A percentile compares a stretch with the other conserved stretches of the same genome.
Evolutionary conservation across 1,140 invertebrate species (phyloP).

Genomic region (Cotesia typhae): DNA sequence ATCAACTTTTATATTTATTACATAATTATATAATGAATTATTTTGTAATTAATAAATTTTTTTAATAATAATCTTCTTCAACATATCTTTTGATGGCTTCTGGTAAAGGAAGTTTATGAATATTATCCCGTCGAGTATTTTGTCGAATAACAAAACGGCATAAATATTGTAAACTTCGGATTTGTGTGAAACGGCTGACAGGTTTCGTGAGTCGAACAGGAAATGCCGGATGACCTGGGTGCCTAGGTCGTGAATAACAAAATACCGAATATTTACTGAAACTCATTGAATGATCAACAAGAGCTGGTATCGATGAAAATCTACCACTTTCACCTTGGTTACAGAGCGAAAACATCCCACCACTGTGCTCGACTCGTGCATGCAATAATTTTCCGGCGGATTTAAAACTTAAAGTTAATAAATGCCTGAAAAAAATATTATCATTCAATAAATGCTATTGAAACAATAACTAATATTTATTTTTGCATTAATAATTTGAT

Average conservation of each 20-base stretch:
- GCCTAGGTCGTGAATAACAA: slow-evolving; percentile 75
- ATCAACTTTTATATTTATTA: slow-evolving; percentile 14
- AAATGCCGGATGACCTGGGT: slow-evolving; percentile 74
- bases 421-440: slow-evolving; percentile 57
- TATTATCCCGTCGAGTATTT: slow-evolving; percentile 75
- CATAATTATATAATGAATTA: slow-evolving; percentile 37
- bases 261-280: slow-evolving; percentile 76
- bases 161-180: slow-evolving; percentile 78
- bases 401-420: slow-evolving; percentile 78
- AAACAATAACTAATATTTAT: no score
- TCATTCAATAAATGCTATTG: not conserved
- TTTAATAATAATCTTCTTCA: slow-evolving; percentile 66
- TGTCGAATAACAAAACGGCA: slow-evolving; percentile 82
- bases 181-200: slow-evolving; percentile 78
- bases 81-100: slow-evolving; percentile 74
- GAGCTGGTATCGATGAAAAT: slow-evolving; percentile 74
- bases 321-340: slow-evolving; percentile 72
- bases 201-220: slow-evolving; percentile 80
- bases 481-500: no score
- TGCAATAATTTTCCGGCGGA: slow-evolving; percentile 79
- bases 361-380: slow-evolving; percentile 74
- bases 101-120: slow-evolving; percentile 77
- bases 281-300: slow-evolving; percentile 77
- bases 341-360: slow-evolving; percentile 75
- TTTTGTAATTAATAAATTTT: not conserved